Evolutionary conservation across 2,113 vertebrate genomes (phyloP), one percentile per base, ranked within the genome.

Genomic region (Mesembrinibis cayennensis): DNA sequence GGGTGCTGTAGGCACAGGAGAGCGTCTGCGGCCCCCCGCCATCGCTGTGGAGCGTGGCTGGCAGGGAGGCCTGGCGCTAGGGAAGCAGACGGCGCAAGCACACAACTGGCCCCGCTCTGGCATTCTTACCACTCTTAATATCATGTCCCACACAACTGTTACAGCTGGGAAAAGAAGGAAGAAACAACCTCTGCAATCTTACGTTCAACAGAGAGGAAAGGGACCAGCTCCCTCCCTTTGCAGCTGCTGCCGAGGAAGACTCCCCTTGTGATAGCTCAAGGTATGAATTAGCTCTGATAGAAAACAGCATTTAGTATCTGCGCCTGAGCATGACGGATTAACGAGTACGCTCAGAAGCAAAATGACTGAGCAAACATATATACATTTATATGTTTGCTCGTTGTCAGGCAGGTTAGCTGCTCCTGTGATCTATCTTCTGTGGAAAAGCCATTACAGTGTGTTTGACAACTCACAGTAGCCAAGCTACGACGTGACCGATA

Each of bases 21-120:
- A 22, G 47, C 27, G 49, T 27, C 44, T 36, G 29, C 5, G 4
- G 40, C 16, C 40, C 10, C 70, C 27, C 0, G 13, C 19, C 53
- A 3, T 45, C 13, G 0, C 22, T 2, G 10, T 6, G 25, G 17
- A 8, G 26, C 23, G 20, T 0, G n/a, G 32, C 58, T 25, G 30
- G 49, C 32, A 11, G 49, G 30, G 20, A 44, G 42, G 34, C 17
- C 56, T n/a, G 55, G 47, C 56, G 1, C 19, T 13, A 30, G 69
- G 62, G 38, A 27, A 59, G 50, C 32, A 6, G 38, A 22, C 4
- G 1, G 18, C 11, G 50, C 52, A 7, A 83, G n/a, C 4, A 19
- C 47, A 20, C n/a, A 63, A 12, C 4, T 5, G 38, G 36, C 20
- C 23, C 4, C 0, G 1, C 62, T 40, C 23, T 15, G 62, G 47